Evolutionary conservation across 2,888 invertebrate genomes (phyloP), one percentile per base, ranked within the genome.

Genomic region (Troglohyphantes excavatus): DNA sequence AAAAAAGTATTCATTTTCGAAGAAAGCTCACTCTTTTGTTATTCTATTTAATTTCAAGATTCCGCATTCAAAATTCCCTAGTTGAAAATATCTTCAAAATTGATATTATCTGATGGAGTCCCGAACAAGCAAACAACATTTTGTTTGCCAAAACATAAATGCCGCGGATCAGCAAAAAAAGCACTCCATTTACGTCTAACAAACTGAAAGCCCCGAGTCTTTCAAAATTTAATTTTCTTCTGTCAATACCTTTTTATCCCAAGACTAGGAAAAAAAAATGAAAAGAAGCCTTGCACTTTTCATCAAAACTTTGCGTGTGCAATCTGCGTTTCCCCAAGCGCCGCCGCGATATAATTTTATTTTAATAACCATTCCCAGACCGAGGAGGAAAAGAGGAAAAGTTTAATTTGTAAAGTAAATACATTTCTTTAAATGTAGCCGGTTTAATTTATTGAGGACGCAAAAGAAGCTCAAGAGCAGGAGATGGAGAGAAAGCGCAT

Each of bases 381-480:
- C 29, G 17, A 39, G 21, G 29, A 46, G 27, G 7, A 11, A 61
- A 26, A 19, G n/a, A 5, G 11, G 23, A 79, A 83, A 83, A 83
- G 23, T 63, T 83, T 83, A 73, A 83, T 83, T 83, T 83, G 72
- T 72, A 63, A 83, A 83, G 83, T 83, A 83, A 83, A 83, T 83
- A 83, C 53, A 46, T 75, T 83, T 81, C 63, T 83, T 63, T 65
- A 63, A 73, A 26, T 63, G 53, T 39, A 61, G 43, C 63, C 21
- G 46, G 39, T 65, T 83, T 83, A 83, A 83, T 83, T 83, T 83
- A 83, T 83, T 73, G 83, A 27, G 43, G 61, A 21, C 7, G 17
- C 19, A 33, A 65, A 63, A 59, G 17, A 27, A 78, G 63, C 33
- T 1, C 17, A 33, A 21, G 59, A 19, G 19, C 9, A 78, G 13